phyloP scores from a whole-genome alignment of 2,797 vertebrate genomes.

The Sarcoramphus papa region DNA sequence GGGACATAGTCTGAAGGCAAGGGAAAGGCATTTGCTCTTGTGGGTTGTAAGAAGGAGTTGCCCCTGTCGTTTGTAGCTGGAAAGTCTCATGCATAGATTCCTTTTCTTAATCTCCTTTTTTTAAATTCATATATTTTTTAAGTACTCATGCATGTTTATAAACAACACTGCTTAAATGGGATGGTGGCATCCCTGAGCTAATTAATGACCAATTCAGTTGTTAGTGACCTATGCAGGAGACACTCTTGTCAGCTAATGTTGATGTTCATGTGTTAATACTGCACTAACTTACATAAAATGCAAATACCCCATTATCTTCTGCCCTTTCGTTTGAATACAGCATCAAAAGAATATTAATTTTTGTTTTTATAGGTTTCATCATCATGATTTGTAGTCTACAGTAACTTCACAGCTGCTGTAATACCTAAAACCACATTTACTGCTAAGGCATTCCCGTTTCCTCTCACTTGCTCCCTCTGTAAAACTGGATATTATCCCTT shows the following conservation, averaged over 20 bases:
- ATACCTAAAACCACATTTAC: conserved; percentile 59
- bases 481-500: conserved; percentile 70
- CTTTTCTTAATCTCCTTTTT: neutral
- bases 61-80: neutral
- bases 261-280: neutral
- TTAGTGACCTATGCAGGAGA: neutral
- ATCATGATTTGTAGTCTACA: conserved; percentile 61
- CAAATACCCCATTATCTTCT: conserved; percentile 3
- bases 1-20: neutral
- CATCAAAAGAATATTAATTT: conserved; percentile 59
- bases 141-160: neutral
- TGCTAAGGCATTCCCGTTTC: conserved; percentile 60
- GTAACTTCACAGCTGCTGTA: conserved; percentile 66
- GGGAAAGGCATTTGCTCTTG: neutral
- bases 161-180: neutral
- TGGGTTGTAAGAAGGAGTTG: neutral
- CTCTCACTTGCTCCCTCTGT: conserved; percentile 67
- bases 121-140: neutral
- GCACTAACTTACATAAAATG: conserved; percentile 2
- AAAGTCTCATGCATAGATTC: neutral
- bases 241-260: neutral
- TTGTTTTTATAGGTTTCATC: conserved; percentile 68
- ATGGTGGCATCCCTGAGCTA: neutral
- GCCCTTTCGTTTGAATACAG: conserved; percentile 20
- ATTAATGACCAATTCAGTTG: neutral